Conservation (phyloP, 2,113 vertebrate genomes). For the Mystacornis crossleyi region DNA sequence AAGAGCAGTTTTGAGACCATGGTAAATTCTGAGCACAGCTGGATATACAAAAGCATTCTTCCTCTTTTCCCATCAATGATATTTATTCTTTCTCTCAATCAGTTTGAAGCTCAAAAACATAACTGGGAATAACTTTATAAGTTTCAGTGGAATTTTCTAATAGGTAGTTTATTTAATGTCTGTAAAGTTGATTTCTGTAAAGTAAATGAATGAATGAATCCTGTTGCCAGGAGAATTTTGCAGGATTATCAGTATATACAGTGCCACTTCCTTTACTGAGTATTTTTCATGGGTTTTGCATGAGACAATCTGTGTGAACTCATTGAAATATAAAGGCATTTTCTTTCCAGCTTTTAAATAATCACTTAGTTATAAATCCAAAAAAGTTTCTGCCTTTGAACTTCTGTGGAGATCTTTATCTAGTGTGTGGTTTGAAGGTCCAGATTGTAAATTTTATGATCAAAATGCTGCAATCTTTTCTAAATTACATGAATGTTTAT, state of each 20-base stretch:
- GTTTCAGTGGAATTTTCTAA: not conserved
- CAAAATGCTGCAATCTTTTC: not conserved
- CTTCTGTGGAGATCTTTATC: not conserved
- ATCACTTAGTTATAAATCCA: not conserved
- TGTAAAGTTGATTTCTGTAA: not conserved
- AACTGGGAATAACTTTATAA: not conserved
- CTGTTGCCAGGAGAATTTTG: not conserved
- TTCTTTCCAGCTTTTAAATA: not conserved
- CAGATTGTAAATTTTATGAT: not conserved
- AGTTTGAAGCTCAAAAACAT: not conserved
- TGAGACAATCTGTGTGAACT: not conserved
- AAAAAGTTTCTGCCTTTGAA: not conserved
- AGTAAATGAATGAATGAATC: not conserved
- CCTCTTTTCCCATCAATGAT: not conserved
- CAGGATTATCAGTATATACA: not conserved
- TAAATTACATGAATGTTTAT: not conserved
- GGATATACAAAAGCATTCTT: not conserved
- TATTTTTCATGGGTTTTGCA: not conserved
- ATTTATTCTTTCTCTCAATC: not conserved
- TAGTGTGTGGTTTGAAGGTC: not conserved
- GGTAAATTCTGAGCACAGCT: not conserved
- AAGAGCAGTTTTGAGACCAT: not conserved
- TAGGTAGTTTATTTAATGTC: not conserved
- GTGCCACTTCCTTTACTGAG: not conserved
- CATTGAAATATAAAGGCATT: not conserved